phyloP scores from a whole-genome alignment of 2,113 vertebrate genomes.

The Xiphorhynchus elegans region DNA sequence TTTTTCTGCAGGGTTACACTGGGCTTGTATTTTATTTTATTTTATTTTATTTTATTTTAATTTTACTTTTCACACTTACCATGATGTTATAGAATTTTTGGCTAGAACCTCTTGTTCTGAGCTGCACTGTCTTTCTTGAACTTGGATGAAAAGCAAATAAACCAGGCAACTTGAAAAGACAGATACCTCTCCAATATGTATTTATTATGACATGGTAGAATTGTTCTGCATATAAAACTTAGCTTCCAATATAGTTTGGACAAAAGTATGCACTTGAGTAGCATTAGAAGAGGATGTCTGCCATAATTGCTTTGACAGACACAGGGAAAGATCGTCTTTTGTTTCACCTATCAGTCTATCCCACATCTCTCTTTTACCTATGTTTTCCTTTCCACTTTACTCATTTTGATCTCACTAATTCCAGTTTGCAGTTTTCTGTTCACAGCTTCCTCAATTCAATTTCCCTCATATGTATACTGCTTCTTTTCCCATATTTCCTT shows the following conservation, averaged over 20 bases:
- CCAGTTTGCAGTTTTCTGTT: not conserved
- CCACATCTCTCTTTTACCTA: not conserved
- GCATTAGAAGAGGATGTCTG: not conserved
- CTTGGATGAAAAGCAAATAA: not conserved
- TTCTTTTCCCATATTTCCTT: not conserved
- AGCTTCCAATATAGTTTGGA: not conserved
- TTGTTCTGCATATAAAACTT: not conserved
- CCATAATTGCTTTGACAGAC: not conserved
- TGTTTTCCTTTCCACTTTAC: not conserved
- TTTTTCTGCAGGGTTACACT: not conserved
- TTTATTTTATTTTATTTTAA: not conserved
- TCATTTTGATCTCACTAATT: not conserved
- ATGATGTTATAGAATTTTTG: not conserved
- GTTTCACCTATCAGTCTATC: not conserved
- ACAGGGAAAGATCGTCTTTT: not conserved
- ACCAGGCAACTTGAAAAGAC: not conserved
- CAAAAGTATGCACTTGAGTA: not conserved
- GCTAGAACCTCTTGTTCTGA: not conserved
- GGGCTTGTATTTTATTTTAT: not conserved
- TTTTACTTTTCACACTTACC: not conserved
- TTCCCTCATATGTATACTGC: not conserved
- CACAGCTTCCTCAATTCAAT: not conserved
- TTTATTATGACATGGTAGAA: not conserved
- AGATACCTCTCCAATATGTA: not conserved
- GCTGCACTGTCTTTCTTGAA: not conserved